A percentile compares a stretch with the other conserved stretches of the same genome.
Evolutionary conservation across 2,113 vertebrate species (phyloP).

Genomic region (Trichechus manatus): DNA sequence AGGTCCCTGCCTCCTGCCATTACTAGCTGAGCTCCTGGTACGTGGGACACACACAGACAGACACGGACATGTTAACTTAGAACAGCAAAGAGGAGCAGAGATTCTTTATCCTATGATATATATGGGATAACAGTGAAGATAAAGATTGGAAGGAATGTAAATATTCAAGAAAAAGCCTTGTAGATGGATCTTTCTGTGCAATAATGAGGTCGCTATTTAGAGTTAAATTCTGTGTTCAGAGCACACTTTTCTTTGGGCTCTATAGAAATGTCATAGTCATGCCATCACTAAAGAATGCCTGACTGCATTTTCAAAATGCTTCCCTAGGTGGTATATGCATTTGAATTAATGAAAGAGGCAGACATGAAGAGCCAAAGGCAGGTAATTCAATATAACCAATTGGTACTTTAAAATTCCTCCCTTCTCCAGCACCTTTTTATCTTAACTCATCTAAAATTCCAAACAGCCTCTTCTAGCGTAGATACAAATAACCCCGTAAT

Average conservation of each 20-base stretch:
- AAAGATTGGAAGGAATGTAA: background rate
- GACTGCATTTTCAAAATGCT: constrained; percentile 30
- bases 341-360: constrained; percentile 10
- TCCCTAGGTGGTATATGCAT: background rate
- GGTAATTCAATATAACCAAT: background rate
- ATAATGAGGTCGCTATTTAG: background rate
- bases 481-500: constrained; percentile 50
- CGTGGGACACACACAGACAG: too few relatives aligned
- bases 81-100: background rate
- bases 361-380: background rate
- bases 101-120: accelerated
- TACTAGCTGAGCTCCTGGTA: accelerated
- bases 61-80: background rate
- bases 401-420: background rate
- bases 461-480: background rate
- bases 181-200: background rate
- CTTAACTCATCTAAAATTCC: constrained; percentile 47
- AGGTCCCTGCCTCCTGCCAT: background rate
- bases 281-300: background rate
- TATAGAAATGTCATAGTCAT: background rate
- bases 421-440: background rate
- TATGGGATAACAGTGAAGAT: background rate
- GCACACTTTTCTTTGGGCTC: background rate
- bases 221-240: background rate
- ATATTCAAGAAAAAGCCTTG: background rate